A percentile compares a stretch with the other conserved stretches of the same genome.
These are phyloP conservation scores for Lycia hirtaria DNA, from an alignment of 2,888 invertebrate species.

Conservation along the genomic window DNA sequence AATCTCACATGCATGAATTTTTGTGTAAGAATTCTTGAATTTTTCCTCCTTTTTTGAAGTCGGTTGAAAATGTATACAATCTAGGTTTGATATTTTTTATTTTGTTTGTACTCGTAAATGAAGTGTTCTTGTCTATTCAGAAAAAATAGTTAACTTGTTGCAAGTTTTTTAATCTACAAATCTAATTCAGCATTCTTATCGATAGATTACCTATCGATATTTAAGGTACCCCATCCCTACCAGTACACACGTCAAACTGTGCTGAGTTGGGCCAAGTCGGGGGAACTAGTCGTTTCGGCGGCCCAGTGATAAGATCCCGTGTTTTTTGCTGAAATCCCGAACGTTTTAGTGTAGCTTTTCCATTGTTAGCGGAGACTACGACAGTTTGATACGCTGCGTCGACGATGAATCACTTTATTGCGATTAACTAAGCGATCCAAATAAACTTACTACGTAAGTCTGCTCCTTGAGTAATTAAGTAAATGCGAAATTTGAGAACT, in stretches of 20 bases:
- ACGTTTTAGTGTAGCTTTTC: slow-evolving; percentile 15
- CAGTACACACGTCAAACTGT: slow-evolving; percentile 31
- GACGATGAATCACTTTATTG: neutral
- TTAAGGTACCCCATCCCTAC: neutral
- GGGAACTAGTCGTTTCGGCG: slow-evolving; percentile 28
- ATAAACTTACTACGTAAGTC: neutral
- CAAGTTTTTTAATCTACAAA: no score
- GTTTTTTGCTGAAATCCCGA: slow-evolving; percentile 31
- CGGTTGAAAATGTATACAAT: no score
- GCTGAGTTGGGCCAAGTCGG: slow-evolving; percentile 31
- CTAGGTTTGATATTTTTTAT: no score
- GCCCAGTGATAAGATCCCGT: slow-evolving; percentile 29
- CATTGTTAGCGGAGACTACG: slow-evolving; percentile 27
- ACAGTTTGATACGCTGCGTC: slow-evolving; percentile 18
- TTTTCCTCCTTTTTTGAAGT: no score
- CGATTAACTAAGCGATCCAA: neutral
- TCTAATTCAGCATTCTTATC: neutral
- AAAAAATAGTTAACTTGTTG: no score
- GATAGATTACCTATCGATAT: slow-evolving; percentile 1
- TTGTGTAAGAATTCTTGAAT: no score
- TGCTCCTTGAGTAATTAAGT: neutral
- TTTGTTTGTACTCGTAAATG: no score
- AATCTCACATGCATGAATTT: no score
- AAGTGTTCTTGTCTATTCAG: no score
- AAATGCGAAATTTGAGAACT: neutral